Base-by-base conservation (phyloP, 1,140 invertebrate species). In the Bilobella aurantiaca region DNA sequence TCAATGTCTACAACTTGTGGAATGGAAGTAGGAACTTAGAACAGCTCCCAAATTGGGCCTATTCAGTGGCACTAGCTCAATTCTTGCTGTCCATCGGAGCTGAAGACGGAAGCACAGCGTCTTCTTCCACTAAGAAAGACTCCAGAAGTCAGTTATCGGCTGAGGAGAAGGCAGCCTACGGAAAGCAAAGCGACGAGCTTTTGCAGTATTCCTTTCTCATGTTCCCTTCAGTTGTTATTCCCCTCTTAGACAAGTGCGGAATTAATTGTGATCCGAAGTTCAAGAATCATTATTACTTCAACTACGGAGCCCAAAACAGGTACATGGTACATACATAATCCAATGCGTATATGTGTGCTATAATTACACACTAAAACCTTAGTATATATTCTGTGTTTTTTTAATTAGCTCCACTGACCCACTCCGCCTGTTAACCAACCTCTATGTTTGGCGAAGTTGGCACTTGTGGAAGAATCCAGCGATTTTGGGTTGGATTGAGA, bases 1-100 rank as follows among this genome's bases (percentile, higher is more conserved):
- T 82, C 16, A 81, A 91, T 57, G 86, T 88, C 53, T 83, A 83
- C 61, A 77, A 84, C 23, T 81, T 84, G 70, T 87, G 84, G 83
- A 84, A 88, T 74, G 72, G 76, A 14, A 74, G 77, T 2, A 83
- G 85, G 62, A 89, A 92, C 79, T 78, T 92, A 2, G 82, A 82
- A 25, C 87, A 90, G 74, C 77, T 96, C 37, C 92, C 91, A 58
- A 96, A 95, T 74, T 89, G 94, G 81, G 85, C 88, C 0, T 94
- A 86, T 74, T 93, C 90, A 1, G 78, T 88, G 59, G 87, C 92
- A 0, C 75, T 95, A 56, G 89, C 91, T 32, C 79, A 87, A 75
- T 88, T 86, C 79, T 79, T 86, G 74, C 67, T 74, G 37, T 65
- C 65, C 23, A 34, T 21, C 34, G 53, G 57, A 58, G 2, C 23